phyloP scores from a whole-genome alignment of 2,888 invertebrate genomes.

The Teleiodes luculella region DNA sequence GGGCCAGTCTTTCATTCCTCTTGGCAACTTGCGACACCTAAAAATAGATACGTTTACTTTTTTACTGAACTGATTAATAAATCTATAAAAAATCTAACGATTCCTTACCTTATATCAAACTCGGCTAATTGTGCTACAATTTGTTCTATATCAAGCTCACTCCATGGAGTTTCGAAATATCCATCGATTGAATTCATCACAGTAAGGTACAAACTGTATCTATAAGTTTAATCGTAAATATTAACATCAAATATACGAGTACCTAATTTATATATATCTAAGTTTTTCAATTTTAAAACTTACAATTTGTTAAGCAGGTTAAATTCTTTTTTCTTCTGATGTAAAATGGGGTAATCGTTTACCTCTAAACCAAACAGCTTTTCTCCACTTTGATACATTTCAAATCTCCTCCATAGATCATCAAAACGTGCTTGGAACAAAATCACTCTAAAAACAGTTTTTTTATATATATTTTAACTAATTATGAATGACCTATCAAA shows the following conservation, averaged over 20 bases:
- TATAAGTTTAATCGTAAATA: conserved; percentile 29
- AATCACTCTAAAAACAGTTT: conserved; percentile 70
- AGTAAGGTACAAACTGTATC: conserved; percentile 82
- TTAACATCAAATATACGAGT: too few species aligned
- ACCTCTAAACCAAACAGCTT: conserved; percentile 89
- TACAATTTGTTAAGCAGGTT: conserved; percentile 91
- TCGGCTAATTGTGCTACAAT: conserved; percentile 89
- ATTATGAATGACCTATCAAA: too few species aligned
- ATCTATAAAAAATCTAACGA: too few species aligned
- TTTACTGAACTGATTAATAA: too few species aligned
- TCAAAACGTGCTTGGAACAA: conserved; percentile 89
- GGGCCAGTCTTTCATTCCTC: conserved; percentile 92
- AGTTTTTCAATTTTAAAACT: conserved; percentile 25
- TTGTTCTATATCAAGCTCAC: conserved; percentile 88
- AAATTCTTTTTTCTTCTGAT: conserved; percentile 89
- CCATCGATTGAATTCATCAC: conserved; percentile 92
- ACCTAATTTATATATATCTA: too few species aligned
- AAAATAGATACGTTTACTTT: too few species aligned
- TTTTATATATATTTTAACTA: not conserved
- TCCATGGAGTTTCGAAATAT: conserved; percentile 91
- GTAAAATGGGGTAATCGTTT: conserved; percentile 89
- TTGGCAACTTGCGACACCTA: conserved; percentile 87
- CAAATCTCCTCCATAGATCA: conserved; percentile 88
- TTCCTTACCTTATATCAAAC: conserved; percentile 90
- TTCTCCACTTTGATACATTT: conserved; percentile 91